phyloP scores from a whole-genome alignment of 2,113 vertebrate genomes.

The Talpa occidentalis region DNA sequence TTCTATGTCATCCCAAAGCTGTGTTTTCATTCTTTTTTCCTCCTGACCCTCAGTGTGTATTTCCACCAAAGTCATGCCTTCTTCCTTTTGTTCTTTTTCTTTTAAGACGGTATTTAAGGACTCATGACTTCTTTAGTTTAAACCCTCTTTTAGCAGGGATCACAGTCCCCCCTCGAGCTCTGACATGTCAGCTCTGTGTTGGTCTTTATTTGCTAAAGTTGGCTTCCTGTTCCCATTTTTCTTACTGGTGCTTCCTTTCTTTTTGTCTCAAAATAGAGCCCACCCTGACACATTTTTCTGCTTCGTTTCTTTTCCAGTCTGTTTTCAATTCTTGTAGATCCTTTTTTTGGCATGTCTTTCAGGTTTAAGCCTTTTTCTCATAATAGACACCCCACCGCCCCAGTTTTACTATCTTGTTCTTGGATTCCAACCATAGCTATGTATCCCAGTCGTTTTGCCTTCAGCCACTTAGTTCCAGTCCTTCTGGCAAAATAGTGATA shows the following conservation, averaged over 20 bases:
- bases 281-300: slow-evolving; percentile 33
- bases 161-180: not conserved
- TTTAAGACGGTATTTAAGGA: not conserved
- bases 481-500: not conserved
- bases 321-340: slow-evolving; percentile 22
- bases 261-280: slow-evolving; percentile 45
- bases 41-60: not conserved
- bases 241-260: not conserved
- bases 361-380: slow-evolving; percentile 39
- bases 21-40: not conserved
- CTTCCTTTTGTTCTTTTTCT: not conserved
- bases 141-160: not conserved
- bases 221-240: not conserved
- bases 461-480: not conserved
- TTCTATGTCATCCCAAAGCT: not conserved
- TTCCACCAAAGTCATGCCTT: not conserved
- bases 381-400: not conserved
- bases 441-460: not conserved
- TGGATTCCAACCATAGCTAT: not conserved
- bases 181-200: not conserved
- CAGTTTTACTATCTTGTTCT: not conserved
- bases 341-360: slow-evolving; percentile 27
- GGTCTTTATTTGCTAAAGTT: not conserved
- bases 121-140: not conserved
- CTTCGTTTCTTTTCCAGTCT: slow-evolving; percentile 16